Conservation (phyloP, 2,797 vertebrate species). For the Ptychobarbus kaznakovi region DNA sequence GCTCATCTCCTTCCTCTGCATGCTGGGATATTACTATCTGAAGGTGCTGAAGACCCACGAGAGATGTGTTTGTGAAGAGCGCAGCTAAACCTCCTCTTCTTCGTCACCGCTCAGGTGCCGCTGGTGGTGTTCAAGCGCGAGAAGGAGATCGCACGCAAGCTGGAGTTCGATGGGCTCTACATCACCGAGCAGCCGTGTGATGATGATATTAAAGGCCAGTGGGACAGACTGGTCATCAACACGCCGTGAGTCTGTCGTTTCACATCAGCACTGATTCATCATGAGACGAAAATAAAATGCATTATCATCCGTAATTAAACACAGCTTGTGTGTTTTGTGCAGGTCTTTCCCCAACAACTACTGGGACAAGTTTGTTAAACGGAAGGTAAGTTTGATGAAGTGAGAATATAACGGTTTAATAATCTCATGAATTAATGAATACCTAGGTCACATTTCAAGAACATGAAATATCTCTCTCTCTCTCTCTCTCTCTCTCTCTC, state of each 20-base stretch:
- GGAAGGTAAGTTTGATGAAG: constrained; percentile 84
- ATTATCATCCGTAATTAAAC: not conserved
- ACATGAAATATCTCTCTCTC: too few species aligned
- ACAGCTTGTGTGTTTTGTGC: constrained; percentile 56
- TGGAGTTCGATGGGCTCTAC: constrained; percentile 98
- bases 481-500: too few species aligned
- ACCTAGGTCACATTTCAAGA: not conserved
- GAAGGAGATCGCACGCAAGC: constrained; percentile 96
- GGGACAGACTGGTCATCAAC: constrained; percentile 98
- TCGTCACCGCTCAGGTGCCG: constrained; percentile 85
- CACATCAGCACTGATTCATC: not conserved
- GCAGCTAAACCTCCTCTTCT: not conserved
- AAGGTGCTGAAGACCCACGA: constrained; percentile 74
- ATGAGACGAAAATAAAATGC: too few species aligned
- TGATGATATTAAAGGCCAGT: constrained; percentile 98
- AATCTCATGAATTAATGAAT: not conserved
- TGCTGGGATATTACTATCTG: constrained; percentile 96
- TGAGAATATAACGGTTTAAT: not conserved
- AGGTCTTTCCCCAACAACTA: constrained; percentile 99
- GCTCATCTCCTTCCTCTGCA: constrained; percentile 94
- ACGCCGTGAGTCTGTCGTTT: constrained; percentile 87
- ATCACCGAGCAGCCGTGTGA: constrained; percentile 98
- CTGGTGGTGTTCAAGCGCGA: constrained; percentile 97
- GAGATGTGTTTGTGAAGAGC: not conserved
- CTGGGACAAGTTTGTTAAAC: constrained; percentile 99